Base-by-base conservation (phyloP, 2,888 invertebrate species). In the Odontomyia ornata region DNA sequence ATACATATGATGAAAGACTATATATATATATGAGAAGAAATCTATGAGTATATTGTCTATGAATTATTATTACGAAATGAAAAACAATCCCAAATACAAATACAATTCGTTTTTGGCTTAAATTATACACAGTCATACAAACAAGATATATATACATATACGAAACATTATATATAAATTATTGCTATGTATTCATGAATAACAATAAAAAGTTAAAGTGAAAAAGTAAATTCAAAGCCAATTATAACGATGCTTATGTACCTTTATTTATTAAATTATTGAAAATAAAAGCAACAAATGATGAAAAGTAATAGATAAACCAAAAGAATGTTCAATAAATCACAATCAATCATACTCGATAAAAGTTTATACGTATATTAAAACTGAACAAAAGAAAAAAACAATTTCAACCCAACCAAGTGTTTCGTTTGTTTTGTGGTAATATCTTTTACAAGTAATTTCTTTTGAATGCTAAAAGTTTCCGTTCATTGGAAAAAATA, bases 231-330 rank as follows among this genome's bases (percentile, higher is more conserved):
- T 77, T 75, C 65, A 62, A 77, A 78, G 78, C 78, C 77, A 78
- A 77, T 78, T 78, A 78, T 75, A 69, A 78, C 23, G 78, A 79
- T 79, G 79, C 79, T 79, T 79, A 79, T 79, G 79, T 79, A 79
- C 79, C 79, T 79, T 77, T 75, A 77, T 76, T 76, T 65, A 76
- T 76, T 67, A 23, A 76, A 65, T 28, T 76, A 62, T 36, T 60
- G 25, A 36, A 76, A 76, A 7, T 46, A 56, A 65, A 36, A 60
- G 28, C 23, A 4, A 25, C 36, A 75, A 75, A 57, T 9, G n/a
- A 64, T 15, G 7, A 65, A 30, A 43, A 76, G 15, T 23, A 67
- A 76, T 25, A 23, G 52, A 11, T 15, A 21, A 75, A 30, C 18
- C n/a, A 46, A 62, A 47, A 64, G 15, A 64, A 57, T 64, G 30